These are phyloP conservation scores for Parnassius apollo DNA, from an alignment of 2,888 invertebrate species.

Conservation along the genomic window DNA sequence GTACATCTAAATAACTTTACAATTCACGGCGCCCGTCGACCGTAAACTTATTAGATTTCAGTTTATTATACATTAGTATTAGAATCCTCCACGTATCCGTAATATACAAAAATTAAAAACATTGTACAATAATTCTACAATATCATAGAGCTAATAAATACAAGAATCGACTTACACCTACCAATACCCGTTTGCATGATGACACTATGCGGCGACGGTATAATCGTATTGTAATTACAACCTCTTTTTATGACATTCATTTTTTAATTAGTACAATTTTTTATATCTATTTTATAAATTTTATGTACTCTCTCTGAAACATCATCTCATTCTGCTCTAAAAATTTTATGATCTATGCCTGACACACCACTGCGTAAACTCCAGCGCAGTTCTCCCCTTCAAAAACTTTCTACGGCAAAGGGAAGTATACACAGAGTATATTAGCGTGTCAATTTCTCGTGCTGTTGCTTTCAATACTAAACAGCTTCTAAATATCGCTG, in stretches of 20 bases:
- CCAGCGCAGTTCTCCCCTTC: background rate
- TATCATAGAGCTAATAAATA: constrained; percentile 76
- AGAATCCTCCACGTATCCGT: constrained; percentile 57
- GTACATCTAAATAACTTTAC: constrained; percentile 74
- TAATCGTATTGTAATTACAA: constrained; percentile 68
- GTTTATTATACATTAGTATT: constrained; percentile 70
- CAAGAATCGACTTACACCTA: constrained; percentile 76
- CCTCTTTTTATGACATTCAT: constrained; percentile 72
- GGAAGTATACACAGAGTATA: background rate
- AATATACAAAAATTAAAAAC: constrained; percentile 81
- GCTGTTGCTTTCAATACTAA: constrained; percentile 28
- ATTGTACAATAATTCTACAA: constrained; percentile 74
- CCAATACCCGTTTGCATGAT: constrained; percentile 62
- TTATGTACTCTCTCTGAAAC: constrained; percentile 64
- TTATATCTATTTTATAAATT: constrained; percentile 64
- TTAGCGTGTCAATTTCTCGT: background rate
- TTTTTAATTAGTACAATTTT: constrained; percentile 69
- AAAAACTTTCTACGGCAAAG: constrained; percentile 1
- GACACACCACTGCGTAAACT: background rate
- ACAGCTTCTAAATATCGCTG: constrained; percentile 28
- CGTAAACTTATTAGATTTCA: constrained; percentile 62
- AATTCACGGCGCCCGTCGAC: constrained; percentile 58
- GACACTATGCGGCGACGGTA: constrained; percentile 58
- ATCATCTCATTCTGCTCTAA: constrained; percentile 23
- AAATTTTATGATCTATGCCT: background rate